Percentiles rank a stretch among this genome's conserved stretches.
Evolutionary conservation across 1,140 invertebrate genomes (phyloP).

Genomic region (Ephestia elutella): DNA sequence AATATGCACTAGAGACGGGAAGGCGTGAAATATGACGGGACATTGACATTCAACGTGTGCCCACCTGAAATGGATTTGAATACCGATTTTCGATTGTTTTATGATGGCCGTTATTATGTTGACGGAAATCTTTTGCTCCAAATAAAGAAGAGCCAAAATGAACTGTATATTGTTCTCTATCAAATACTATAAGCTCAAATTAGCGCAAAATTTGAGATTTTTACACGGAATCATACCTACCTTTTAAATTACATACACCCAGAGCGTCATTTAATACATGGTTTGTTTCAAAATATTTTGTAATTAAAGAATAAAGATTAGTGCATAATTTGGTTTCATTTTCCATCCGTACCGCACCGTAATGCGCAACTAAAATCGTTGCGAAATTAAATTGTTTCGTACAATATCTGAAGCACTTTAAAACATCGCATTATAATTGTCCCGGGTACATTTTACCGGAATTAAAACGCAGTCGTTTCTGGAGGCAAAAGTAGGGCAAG

Average conservation of each 20-base stretch:
- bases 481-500: slow-evolving; percentile 37
- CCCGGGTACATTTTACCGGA: slow-evolving; percentile 22
- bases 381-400: background rate
- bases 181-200: no score
- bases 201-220: no score
- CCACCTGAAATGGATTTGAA: slow-evolving; percentile 30
- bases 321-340: no score
- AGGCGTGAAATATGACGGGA: slow-evolving; percentile 42
- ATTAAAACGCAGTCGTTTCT: slow-evolving; percentile 35
- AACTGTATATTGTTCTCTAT: no score
- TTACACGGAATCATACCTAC: no score
- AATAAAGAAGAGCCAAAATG: no score
- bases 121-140: background rate
- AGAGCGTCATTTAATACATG: no score
- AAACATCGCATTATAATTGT: slow-evolving; percentile 8
- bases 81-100: slow-evolving; percentile 28
- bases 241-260: no score
- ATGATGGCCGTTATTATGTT: slow-evolving; percentile 4
- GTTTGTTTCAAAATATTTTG: no score
- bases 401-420: slow-evolving; percentile 7
- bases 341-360: no score
- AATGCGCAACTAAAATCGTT: background rate
- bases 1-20: slow-evolving; percentile 59
- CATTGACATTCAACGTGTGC: slow-evolving; percentile 33
- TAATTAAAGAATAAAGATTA: no score